These are phyloP conservation scores for Actenoides lindsayi DNA, from an alignment of 2,113 vertebrate genomes.

Conservation along the genomic window DNA sequence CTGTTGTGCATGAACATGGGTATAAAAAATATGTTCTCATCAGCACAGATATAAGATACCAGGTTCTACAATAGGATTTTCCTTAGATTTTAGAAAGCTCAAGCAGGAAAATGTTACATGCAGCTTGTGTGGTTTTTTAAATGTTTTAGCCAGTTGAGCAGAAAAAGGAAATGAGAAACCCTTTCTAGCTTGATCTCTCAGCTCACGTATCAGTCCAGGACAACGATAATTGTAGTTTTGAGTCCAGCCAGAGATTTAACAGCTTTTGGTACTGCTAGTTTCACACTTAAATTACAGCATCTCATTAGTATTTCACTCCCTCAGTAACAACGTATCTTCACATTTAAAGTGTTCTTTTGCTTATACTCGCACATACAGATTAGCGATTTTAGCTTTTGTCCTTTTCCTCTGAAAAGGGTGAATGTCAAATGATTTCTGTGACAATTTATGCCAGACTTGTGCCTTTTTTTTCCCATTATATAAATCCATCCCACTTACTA, in stretches of 20 bases:
- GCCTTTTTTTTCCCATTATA: background rate
- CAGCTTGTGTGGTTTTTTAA: background rate
- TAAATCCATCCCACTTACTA: background rate
- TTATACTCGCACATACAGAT: background rate
- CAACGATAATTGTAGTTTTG: background rate
- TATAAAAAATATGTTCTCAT: background rate
- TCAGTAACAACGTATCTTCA: background rate
- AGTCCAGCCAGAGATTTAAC: background rate
- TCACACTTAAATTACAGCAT: background rate
- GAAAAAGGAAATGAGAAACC: background rate
- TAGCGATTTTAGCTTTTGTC: slow-evolving; percentile 6
- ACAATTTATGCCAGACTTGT: background rate
- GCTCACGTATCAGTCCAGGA: background rate
- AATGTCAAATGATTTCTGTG: background rate
- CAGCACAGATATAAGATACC: background rate
- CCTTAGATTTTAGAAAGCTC: background rate
- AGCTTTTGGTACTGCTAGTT: background rate
- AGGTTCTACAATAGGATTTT: background rate
- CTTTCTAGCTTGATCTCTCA: background rate
- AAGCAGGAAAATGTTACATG: background rate
- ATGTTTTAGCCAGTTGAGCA: background rate
- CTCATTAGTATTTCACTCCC: background rate
- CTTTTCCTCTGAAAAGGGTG: background rate
- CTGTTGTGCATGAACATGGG: background rate
- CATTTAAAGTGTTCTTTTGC: background rate